phyloP scores from a whole-genome alignment of 1,140 invertebrate genomes.

The Geopemphigus sp. region DNA sequence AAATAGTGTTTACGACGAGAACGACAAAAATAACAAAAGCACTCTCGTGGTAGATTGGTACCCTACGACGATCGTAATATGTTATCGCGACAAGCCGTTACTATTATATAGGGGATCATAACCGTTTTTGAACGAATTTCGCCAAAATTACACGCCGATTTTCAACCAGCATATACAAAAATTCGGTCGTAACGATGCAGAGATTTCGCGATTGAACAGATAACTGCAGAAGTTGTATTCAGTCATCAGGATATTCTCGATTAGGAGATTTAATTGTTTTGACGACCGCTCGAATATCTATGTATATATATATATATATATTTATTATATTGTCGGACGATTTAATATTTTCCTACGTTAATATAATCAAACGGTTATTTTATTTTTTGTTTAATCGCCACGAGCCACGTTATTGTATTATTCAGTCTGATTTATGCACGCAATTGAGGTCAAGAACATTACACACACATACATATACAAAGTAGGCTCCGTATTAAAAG shows the following conservation, averaged over 20 bases:
- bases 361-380: conserved; percentile 13
- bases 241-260: not conserved
- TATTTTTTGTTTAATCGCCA: not conserved
- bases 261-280: not conserved
- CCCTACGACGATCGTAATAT: too few relatives aligned
- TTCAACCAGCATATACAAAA: too few relatives aligned
- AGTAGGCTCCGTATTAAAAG: conserved; percentile 20
- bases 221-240: too few relatives aligned
- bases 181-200: not conserved
- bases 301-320: not conserved
- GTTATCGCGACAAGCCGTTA: too few relatives aligned
- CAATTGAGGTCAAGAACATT: conserved; percentile 40
- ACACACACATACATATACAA: too few relatives aligned
- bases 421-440: conserved; percentile 9
- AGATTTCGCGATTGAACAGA: not conserved
- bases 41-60: too few relatives aligned
- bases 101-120: too few relatives aligned
- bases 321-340: not conserved
- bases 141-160: too few relatives aligned
- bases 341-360: conserved; percentile 21
- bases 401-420: not conserved
- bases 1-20: too few relatives aligned
- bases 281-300: not conserved
- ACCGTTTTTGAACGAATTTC: too few relatives aligned
- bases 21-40: too few relatives aligned